Base-by-base conservation (phyloP, 2,797 vertebrate species). In the Neopelma chrysocephalum region DNA sequence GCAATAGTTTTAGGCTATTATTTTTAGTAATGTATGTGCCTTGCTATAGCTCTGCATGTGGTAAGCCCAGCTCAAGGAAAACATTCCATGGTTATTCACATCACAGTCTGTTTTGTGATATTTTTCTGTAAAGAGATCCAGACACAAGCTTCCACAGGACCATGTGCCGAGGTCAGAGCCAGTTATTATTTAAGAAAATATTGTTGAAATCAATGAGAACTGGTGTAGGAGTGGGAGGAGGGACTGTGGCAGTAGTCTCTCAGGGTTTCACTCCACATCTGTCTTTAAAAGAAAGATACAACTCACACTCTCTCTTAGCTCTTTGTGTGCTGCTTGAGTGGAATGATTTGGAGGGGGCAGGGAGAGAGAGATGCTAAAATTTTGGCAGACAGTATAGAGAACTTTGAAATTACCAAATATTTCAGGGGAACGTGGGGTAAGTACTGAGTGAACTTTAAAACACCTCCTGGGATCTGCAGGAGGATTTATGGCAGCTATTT, bases 1-100 rank as follows among this genome's bases (percentile, higher is more conserved):
- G 36, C 36, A 72, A 80, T 38, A 81, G 87, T 88, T 91, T 72
- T 65, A 82, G 92, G 90, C 87, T 89, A 94, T 97, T 95, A 93
- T 96, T 97, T 96, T 95, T 90, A 54, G 92, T 93, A 96, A 97
- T 56, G 54, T 61, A 62, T 75, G 65, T 75, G 66, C 61, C 80
- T 90, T 54, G 12, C 75, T 79, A 32, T 47, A 87, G 78, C 69
- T 90, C 89, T 60, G 15, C 31, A 61, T 81, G 66, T 31, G 88
- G 92, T 64, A 47, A 85, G 31, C 71, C 34, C 11, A 4, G 91
- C 72, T 87, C 75, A 91, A 89, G 87, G 66, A 94, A 97, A 97
- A 95, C 82, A 91, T 94, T 90, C 89, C 90, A 69, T 3, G 31
- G 65, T 85, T 94, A 87, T 58, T 92, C 79, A 85, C 90, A 90